Evolutionary conservation across 1,140 invertebrate species (phyloP), one percentile per base, ranked within the genome.

Genomic region (Belonocnema kinseyi): DNA sequence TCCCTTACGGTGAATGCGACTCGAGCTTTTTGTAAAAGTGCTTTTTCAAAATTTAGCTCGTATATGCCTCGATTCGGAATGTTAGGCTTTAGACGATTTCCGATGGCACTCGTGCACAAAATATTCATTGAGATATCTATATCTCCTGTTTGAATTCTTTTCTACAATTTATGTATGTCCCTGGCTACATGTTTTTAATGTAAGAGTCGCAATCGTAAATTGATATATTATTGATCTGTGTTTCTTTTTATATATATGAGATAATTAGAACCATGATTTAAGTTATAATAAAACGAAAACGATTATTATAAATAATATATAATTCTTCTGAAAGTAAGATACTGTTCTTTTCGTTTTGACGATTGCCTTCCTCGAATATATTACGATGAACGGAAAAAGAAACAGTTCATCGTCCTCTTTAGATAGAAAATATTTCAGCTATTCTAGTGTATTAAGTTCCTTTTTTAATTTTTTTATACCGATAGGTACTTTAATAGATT

Each of bases 231-330:
- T 85, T 79, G 80, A 79, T 83, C 82, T 86, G 81, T 85, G 85
- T 88, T 86, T 87, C 84, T 85, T 86, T 81, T 82, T 80, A 88
- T 84, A 86, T 79, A 87, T 87, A 85, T 82, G 77, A 78, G 82
- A 83, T 73, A 84, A 81, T 72, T 74, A 85, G 40, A 46, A 46
- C 40, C 82, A 74, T 79, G 70, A 58, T 85, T 79, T 85, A 86
- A 84, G 82, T 84, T 85, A 81, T 81, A 80, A 78, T 73, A 77
- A 73, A 73, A 70, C 66, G 70, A 82, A 80, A 85, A 83, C 79
- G 76, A 86, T 85, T 85, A 86, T 83, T 84, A 87, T 84, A 88
- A 83, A 85, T 87, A 83, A 87, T 86, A 88, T 87, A 88, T 86
- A 74, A 85, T 84, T 81, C 86, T 87, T 87, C 82, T 85, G 81